These are phyloP conservation scores for Sisyra terminalis DNA, from an alignment of 2,888 invertebrate genomes.

Conservation along the genomic window DNA sequence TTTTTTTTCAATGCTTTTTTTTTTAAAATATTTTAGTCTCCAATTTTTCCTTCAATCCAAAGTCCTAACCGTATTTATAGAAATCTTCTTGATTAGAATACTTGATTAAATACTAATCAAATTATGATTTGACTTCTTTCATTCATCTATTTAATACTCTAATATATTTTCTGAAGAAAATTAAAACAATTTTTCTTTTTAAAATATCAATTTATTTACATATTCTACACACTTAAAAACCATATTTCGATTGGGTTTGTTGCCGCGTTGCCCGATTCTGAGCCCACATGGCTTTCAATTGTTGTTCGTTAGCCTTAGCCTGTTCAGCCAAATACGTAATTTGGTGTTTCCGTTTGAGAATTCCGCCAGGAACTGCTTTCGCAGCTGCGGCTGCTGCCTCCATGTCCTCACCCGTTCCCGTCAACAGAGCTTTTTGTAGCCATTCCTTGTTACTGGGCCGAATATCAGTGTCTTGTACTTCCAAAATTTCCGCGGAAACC, in stretches of 20 bases:
- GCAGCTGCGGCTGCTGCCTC: slow-evolving; percentile 33
- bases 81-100: too few species aligned
- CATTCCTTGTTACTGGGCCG: slow-evolving; percentile 55
- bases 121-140: too few species aligned
- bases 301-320: slow-evolving; percentile 80
- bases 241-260: slow-evolving; percentile 81
- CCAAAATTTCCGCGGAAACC: slow-evolving; percentile 44
- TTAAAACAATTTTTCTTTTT: too few species aligned
- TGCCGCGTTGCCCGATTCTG: slow-evolving; percentile 60
- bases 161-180: too few species aligned
- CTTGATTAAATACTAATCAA: too few species aligned
- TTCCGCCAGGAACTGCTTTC: slow-evolving; percentile 20
- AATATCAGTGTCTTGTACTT: slow-evolving; percentile 58
- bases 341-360: slow-evolving; percentile 61
- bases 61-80: too few species aligned
- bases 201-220: not conserved
- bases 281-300: slow-evolving; percentile 82
- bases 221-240: slow-evolving; percentile 53
- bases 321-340: slow-evolving; percentile 77
- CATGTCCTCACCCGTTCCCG: slow-evolving; percentile 33
- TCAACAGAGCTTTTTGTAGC: slow-evolving; percentile 55
- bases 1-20: too few species aligned
- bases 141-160: too few species aligned
- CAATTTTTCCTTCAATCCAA: too few species aligned
- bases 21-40: too few species aligned